Evolutionary conservation across 2,888 invertebrate species (phyloP).

Genomic region (Sarcophaga subvicina): DNA sequence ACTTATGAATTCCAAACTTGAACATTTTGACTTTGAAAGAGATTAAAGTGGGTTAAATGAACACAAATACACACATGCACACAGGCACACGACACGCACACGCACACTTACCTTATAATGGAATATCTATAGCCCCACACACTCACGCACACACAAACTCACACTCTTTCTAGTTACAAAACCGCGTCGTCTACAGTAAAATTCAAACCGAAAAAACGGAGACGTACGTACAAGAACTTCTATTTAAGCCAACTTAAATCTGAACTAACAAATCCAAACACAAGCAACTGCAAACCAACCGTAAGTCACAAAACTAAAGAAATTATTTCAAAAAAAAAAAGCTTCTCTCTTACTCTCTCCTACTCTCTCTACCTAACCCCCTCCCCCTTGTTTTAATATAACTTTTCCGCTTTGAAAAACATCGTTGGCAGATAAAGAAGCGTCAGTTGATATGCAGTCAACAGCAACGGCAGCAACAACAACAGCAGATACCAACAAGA

Average conservation of each 20-base stretch:
- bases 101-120: neutral
- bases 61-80: conserved; percentile 10
- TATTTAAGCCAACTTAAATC: conserved; percentile 4
- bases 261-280: neutral
- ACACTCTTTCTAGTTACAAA: too few relatives aligned
- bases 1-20: conserved; percentile 41
- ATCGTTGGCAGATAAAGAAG: neutral
- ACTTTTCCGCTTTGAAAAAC: too few relatives aligned
- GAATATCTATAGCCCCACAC: neutral
- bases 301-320: neutral
- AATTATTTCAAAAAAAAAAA: conserved; percentile 18
- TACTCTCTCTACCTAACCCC: neutral
- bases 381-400: too few relatives aligned
- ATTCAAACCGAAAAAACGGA: neutral
- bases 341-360: neutral
- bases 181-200: too few relatives aligned
- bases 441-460: neutral
- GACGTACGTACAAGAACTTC: neutral
- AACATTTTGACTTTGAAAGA: conserved; percentile 45
- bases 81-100: neutral
- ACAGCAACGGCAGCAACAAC: conserved; percentile 4
- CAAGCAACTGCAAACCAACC: neutral
- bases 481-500: neutral
- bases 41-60: conserved; percentile 77
- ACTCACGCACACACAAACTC: conserved; percentile 8